Percentiles rank a stretch among this genome's conserved stretches.
phyloP scores from a whole-genome alignment of 2,888 invertebrate species.

The Microplitis deprimator region DNA sequence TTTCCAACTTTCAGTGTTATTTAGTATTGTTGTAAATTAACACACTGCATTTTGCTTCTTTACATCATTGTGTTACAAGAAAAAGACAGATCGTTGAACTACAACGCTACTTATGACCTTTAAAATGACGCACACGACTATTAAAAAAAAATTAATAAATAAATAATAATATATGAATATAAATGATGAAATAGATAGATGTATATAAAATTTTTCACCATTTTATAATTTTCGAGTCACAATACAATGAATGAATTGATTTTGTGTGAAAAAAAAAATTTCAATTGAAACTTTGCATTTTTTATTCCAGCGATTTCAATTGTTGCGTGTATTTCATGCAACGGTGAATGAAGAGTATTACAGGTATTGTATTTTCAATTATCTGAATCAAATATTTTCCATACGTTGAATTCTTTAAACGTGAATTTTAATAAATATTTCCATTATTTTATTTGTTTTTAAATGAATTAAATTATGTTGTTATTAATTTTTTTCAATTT shows the following conservation, averaged over 20 bases:
- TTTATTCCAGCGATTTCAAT: background rate
- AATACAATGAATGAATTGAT: background rate
- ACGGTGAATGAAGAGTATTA: background rate
- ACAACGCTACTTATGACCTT: too few species aligned
- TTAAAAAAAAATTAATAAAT: too few species aligned
- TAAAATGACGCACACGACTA: too few species aligned
- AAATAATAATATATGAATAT: too few species aligned
- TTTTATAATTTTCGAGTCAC: background rate
- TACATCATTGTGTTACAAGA: too few species aligned
- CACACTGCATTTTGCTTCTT: too few species aligned
- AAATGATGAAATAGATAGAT: too few species aligned
- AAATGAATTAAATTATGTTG: background rate
- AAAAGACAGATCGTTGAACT: too few species aligned
- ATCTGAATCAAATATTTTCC: background rate
- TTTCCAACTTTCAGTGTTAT: too few species aligned
- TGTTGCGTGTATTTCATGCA: background rate
- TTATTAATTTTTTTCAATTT: background rate
- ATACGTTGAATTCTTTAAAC: background rate
- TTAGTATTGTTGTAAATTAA: too few species aligned
- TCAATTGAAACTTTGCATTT: slow-evolving; percentile 1
- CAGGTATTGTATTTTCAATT: background rate
- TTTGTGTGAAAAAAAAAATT: background rate
- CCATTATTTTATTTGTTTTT: background rate
- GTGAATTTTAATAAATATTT: background rate
- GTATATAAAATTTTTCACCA: too few species aligned